Conservation (phyloP, 2,113 vertebrate species). For the Martes martes region DNA sequence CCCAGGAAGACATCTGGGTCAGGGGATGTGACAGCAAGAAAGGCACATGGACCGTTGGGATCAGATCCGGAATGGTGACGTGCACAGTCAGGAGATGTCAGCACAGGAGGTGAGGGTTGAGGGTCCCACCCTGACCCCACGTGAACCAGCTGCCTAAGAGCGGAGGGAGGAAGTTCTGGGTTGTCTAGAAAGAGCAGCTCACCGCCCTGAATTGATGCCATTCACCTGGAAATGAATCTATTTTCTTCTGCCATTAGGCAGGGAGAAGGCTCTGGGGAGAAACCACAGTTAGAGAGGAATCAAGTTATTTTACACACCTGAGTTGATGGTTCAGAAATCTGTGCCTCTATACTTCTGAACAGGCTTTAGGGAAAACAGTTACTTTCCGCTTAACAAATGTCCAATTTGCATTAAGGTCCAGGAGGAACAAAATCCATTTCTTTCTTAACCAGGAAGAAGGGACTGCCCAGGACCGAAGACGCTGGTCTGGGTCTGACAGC, state of each 20-base stretch:
- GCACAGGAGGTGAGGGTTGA: neutral
- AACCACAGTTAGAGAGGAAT: neutral
- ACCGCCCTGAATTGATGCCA: neutral
- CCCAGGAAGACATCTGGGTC: too few species aligned
- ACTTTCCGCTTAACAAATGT: neutral
- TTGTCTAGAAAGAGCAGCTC: neutral
- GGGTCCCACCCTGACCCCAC: neutral
- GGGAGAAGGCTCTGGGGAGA: neutral
- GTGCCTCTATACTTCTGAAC: too few species aligned
- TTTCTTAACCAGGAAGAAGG: neutral
- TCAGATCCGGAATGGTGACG: too few species aligned
- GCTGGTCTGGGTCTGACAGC: neutral
- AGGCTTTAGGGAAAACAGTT: neutral
- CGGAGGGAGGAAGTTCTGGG: neutral
- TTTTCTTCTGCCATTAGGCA: neutral
- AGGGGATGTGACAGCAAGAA: neutral
- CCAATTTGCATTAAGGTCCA: neutral
- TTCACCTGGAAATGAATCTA: neutral
- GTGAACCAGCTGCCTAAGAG: neutral
- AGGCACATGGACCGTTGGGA: neutral
- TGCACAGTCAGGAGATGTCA: neutral
- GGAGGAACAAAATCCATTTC: neutral
- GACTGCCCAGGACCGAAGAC: neutral
- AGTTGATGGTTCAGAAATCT: neutral
- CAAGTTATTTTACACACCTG: neutral